Evolutionary conservation across 2,113 vertebrate species (phyloP).

Genomic region (Oreochromis spilurus): DNA sequence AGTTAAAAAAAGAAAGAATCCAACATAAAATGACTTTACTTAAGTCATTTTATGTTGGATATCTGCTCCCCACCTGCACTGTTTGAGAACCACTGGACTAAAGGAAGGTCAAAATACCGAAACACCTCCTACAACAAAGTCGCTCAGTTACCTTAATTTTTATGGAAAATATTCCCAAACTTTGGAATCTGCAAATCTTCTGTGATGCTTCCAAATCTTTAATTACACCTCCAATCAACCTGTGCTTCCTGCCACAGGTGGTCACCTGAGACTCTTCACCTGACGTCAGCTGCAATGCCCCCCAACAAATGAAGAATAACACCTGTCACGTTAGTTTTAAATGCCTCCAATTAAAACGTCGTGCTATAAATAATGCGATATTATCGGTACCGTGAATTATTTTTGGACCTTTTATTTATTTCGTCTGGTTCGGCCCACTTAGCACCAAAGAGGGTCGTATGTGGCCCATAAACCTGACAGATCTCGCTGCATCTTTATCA

Average conservation of each 20-base stretch:
- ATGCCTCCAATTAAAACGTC: neutral
- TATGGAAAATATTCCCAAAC: neutral
- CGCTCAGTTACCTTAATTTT: neutral
- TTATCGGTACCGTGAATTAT: neutral
- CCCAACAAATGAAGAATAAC: neutral
- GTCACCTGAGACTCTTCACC: neutral
- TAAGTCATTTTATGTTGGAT: neutral
- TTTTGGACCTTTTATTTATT: neutral
- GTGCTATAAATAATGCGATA: neutral
- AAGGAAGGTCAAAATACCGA: neutral
- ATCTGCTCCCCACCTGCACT: neutral
- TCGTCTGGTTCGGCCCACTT: neutral
- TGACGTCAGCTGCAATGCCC: neutral
- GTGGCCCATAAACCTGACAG: no score
- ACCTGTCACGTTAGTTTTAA: neutral
- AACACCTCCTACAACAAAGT: neutral
- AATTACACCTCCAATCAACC: neutral
- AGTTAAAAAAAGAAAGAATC: neutral
- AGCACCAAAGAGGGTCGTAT: no score
- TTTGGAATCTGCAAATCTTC: neutral
- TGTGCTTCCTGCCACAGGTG: neutral
- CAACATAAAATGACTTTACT: neutral
- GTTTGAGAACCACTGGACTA: rapidly evolving
- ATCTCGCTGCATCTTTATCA: neutral
- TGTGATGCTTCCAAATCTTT: neutral